These are phyloP conservation scores for Rhimphoctona megacephalus DNA, from an alignment of 2,888 invertebrate species.

Conservation along the genomic window DNA sequence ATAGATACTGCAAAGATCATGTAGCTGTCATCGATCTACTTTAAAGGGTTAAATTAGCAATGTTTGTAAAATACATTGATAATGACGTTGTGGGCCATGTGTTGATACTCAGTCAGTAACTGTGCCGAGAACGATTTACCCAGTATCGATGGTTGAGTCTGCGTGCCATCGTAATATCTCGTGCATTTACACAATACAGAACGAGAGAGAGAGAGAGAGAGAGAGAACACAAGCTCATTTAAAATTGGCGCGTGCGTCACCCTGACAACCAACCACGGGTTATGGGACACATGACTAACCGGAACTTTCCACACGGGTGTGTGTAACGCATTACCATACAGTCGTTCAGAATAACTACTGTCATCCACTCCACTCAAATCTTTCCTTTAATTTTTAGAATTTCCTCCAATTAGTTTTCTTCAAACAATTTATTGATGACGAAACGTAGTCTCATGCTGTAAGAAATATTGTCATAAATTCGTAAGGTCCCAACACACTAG, in stretches of 20 bases:
- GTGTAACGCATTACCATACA: neutral
- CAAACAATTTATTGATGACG: neutral
- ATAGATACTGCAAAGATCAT: too few relatives aligned
- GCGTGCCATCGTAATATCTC: slow-evolving; percentile 8
- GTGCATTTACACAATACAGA: slow-evolving; percentile 22
- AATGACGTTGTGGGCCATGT: neutral
- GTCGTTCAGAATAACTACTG: slow-evolving; percentile 5
- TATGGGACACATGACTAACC: slow-evolving; percentile 75
- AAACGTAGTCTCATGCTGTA: neutral
- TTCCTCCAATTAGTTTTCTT: neutral
- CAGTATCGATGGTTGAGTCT: slow-evolving; percentile 21
- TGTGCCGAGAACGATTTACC: slow-evolving; percentile 37
- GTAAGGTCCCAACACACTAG: too few relatives aligned
- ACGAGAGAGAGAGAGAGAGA: neutral
- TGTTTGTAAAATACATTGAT: neutral
- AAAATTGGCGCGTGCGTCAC: slow-evolving; percentile 78
- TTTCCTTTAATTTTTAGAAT: neutral
- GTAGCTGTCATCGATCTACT: neutral
- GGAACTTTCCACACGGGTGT: slow-evolving; percentile 73
- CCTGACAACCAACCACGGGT: slow-evolving; percentile 55
- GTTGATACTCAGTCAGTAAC: slow-evolving; percentile 48
- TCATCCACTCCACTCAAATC: neutral
- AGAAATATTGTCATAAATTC: neutral
- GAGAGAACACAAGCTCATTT: slow-evolving; percentile 42
- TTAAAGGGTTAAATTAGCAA: neutral